Evolutionary conservation across 2,113 vertebrate species (phyloP).

Genomic region (Probosciger aterrimus): DNA sequence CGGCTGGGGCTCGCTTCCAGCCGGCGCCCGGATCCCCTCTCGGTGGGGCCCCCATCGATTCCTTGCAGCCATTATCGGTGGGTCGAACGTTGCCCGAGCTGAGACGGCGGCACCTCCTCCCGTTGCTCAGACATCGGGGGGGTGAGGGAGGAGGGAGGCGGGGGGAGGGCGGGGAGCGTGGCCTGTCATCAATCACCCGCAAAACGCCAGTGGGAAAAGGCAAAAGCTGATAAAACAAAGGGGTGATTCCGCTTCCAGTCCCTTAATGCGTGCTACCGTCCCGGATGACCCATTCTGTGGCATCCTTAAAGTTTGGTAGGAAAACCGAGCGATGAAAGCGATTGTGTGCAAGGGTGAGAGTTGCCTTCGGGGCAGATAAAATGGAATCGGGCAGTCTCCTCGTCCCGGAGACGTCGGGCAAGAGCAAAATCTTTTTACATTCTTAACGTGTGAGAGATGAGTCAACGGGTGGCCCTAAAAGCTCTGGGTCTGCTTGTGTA

Average conservation of each 20-base stretch:
- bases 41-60: not conserved
- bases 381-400: not conserved
- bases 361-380: conserved; percentile 50
- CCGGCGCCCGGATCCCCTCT: not conserved
- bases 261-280: not conserved
- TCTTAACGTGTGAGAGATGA: not conserved
- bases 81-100: not conserved
- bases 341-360: not conserved
- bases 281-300: not conserved
- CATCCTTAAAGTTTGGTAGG: not conserved
- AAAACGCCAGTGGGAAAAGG: conserved; percentile 62
- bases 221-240: conserved; percentile 71
- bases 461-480: not conserved
- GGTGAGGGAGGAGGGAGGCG: not conserved
- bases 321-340: not conserved
- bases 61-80: conserved; percentile 46
- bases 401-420: not conserved
- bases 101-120: conserved; percentile 37
- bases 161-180: not conserved
- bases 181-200: conserved; percentile 75
- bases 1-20: not conserved
- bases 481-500: not conserved
- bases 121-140: not conserved
- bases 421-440: not conserved
- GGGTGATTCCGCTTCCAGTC: not conserved